phyloP scores from a whole-genome alignment of 2,797 vertebrate species.

The Enteromius unitaeniatus region DNA sequence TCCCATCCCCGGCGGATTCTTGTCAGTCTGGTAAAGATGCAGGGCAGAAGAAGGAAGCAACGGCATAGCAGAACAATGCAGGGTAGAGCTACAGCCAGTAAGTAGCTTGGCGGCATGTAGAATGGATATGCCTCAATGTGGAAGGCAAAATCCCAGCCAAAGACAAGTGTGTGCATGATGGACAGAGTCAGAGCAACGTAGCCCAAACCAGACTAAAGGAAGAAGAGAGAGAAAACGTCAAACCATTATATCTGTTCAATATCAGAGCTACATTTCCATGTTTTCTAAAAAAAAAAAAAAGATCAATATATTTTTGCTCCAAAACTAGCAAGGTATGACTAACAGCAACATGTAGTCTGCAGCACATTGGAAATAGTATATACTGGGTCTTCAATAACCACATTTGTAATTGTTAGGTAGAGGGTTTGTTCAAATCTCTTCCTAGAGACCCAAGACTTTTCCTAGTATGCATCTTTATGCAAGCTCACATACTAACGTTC shows the following conservation, averaged over 20 bases:
- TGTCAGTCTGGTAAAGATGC: slow-evolving; percentile 76
- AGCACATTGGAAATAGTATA: neutral
- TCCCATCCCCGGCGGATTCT: slow-evolving; percentile 89
- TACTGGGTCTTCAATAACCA: neutral
- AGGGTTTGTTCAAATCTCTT: neutral
- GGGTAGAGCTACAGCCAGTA: slow-evolving; percentile 83
- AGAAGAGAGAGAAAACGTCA: neutral
- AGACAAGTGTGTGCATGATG: slow-evolving; percentile 85
- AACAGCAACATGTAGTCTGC: neutral
- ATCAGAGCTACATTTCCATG: neutral
- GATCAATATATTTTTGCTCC: too few species aligned
- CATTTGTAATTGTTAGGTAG: neutral
- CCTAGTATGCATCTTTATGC: neutral
- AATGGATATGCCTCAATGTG: slow-evolving; percentile 80
- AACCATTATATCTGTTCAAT: neutral
- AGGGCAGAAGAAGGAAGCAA: slow-evolving; percentile 80
- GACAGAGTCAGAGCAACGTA: slow-evolving; percentile 83
- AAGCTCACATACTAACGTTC: neutral
- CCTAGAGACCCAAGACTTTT: neutral
- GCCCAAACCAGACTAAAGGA: slow-evolving; percentile 84
- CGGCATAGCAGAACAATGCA: slow-evolving; percentile 81
- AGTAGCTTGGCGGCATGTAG: slow-evolving; percentile 86
- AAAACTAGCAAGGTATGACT: neutral
- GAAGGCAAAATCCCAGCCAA: slow-evolving; percentile 86
- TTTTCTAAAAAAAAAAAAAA: neutral